Evolutionary conservation across 2,888 invertebrate species (phyloP), one percentile per base, ranked within the genome.

Genomic region (Blera fallax): DNA sequence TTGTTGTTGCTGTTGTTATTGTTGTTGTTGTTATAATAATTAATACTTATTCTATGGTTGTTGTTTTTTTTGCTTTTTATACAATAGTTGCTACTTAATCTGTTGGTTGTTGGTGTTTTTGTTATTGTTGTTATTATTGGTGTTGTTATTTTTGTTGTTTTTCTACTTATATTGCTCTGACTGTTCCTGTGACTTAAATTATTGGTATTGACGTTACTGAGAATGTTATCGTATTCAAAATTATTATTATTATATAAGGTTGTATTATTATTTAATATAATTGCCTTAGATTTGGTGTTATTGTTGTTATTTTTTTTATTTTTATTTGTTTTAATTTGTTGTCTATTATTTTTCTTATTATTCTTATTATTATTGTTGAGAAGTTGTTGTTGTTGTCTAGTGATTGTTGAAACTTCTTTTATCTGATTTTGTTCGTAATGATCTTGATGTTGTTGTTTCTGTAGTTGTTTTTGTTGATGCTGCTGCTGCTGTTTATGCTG

Each of bases 401-500:
- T 48, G n/a, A 37, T 29, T 21, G 56, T 11, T 14, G 50, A 14
- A 14, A 16, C 40, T 60, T 52, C n/a, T 60, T 50, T 10, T 45
- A 54, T 45, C 67, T 76, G 27, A 8, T 40, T 24, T 67, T 54
- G 48, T 58, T 32, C 16, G n/a, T 34, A 16, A 14, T 65, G 48
- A 18, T 62, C 21, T 48, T 74, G 73, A 14, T 80, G 65, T 50
- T 82, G 72, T 37, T 82, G 62, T 37, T 50, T 8, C 58, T 82
- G 69, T 65, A 80, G 84, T 88, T 88, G 67, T 70, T 77, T 77
- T 79, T 45, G 70, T 79, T 88, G 81, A 87, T 88, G 87, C 84
- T 88, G 89, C 89, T 90, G 87, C 87, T 89, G 89, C 87, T 89
- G 84, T 88, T 78, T 87, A 64, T 77, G 88, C 81, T 84, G 73